Percentiles rank a stretch among this genome's conserved stretches.
These are phyloP conservation scores for Radopholus similis DNA, from an alignment of 1,140 invertebrate species.

Conservation along the genomic window DNA sequence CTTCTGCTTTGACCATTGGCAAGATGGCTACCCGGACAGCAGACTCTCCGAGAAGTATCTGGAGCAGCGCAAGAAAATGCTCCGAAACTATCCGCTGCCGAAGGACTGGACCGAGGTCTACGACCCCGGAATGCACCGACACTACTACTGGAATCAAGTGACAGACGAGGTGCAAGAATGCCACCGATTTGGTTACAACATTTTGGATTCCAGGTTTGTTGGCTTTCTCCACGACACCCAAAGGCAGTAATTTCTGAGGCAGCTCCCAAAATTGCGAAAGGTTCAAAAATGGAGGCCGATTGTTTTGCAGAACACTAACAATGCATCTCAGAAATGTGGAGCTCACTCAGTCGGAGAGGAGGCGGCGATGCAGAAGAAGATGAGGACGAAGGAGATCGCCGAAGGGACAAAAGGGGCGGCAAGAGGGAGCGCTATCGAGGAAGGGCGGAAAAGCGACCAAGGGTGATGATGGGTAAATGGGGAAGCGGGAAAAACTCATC, in stretches of 20 bases:
- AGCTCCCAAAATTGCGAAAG: constrained; percentile 40
- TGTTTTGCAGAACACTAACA: not conserved
- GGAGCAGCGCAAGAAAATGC: constrained; percentile 71
- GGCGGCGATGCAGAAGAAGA: not conserved
- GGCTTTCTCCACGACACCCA: constrained; percentile 56
- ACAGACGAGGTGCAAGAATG: constrained; percentile 75
- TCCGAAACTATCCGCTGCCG: constrained; percentile 84
- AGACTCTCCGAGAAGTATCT: constrained; percentile 70
- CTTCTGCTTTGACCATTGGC: constrained; percentile 84
- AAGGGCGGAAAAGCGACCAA: not conserved
- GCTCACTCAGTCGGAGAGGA: not conserved
- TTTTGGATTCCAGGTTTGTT: constrained; percentile 22
- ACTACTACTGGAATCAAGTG: constrained; percentile 89
- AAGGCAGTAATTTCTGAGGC: constrained; percentile 50
- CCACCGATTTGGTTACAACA: not conserved
- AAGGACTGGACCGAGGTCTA: constrained; percentile 78
- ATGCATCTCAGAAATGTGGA: constrained; percentile 6
- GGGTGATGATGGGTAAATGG: not conserved
- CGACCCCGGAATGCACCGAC: constrained; percentile 68
- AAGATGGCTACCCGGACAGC: constrained; percentile 71
- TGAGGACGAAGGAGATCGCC: constrained; percentile 6
- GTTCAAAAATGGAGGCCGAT: too few relatives aligned
- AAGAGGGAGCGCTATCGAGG: not conserved
- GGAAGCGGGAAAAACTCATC: not conserved
- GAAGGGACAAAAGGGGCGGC: constrained; percentile 10